Base-by-base conservation (phyloP, 1,140 invertebrate species). In the Trachelipus rathkii region DNA sequence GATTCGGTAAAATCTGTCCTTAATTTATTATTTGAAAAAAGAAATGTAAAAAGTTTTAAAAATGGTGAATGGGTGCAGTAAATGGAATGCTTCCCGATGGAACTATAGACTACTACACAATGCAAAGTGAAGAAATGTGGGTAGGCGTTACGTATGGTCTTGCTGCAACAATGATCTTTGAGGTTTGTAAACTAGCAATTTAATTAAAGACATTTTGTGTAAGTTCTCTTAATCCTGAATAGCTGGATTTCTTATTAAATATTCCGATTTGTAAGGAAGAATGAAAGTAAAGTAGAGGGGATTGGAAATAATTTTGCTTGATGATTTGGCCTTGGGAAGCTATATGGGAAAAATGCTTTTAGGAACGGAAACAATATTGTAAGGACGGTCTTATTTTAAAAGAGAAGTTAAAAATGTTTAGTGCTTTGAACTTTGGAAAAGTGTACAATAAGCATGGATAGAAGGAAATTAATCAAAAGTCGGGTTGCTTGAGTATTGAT, bases 51-150 rank as follows among this genome's bases (percentile, higher is more conserved):
- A 83, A 88, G 89, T 68, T 95, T 94, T 84, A 88, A 88, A 73
- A 88, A 89, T 79, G 94, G 94, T 7, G 88, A 21, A 90, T 94
- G 86, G 95, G 95, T 0, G 95, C 95, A 1, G 93, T 95, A 0
- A 97, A 97, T 86, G 95, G 95, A n/a, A 95, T 90, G 85, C 85
- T 90, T 74, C 89, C 90, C 0, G 87, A 90, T 77, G 92, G 92
- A 0, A 86, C 86, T 44, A 87, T 92, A 45, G 94, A 97, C 84
- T 85, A 85, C 11, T 89, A 88, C 50, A 91, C 91, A 50, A 85
- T 95, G 77, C 95, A 97, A 86, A 93, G 94, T 82, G 92, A 94
- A 85, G 95, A 97, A 87, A 91, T 94, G 81, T 97, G 95, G 95
- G 91, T 89, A 0, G 95, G 95, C 0, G 92, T 96, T 44, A 92